phyloP scores from a whole-genome alignment of 1,140 invertebrate species.

The Drosophila sp. region DNA sequence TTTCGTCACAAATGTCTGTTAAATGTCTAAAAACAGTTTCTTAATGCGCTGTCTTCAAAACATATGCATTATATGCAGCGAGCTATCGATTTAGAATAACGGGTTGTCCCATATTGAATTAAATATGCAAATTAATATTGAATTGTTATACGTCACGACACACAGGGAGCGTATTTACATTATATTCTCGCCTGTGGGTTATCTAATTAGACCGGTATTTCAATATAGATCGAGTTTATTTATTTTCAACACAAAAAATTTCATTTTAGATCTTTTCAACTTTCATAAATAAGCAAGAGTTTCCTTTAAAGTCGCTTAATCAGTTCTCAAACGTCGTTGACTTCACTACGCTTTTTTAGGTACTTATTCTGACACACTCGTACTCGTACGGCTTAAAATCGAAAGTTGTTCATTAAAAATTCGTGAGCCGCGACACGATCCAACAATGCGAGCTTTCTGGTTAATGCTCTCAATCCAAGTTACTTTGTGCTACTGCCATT shows the following conservation, averaged over 20 bases:
- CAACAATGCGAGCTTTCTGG: slow-evolving; percentile 58
- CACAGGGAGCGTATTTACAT: background rate
- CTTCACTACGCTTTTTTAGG: slow-evolving; percentile 5
- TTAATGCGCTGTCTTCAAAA: background rate
- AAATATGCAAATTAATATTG: background rate
- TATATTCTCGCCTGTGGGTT: slow-evolving; percentile 5
- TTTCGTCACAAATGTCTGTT: background rate
- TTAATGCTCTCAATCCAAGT: slow-evolving; percentile 56
- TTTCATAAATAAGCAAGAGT: slow-evolving; percentile 62
- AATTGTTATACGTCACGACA: background rate
- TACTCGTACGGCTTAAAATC: slow-evolving; percentile 24
- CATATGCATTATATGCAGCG: slow-evolving; percentile 9
- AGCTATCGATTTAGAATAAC: background rate
- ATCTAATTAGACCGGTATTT: slow-evolving; percentile 35
- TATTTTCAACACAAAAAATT: slow-evolving; percentile 3
- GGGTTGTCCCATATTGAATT: background rate
- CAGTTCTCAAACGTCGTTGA: slow-evolving; percentile 37
- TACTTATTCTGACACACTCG: background rate
- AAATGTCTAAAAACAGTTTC: background rate
- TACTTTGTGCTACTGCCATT: slow-evolving; percentile 61
- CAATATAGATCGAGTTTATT: slow-evolving; percentile 18
- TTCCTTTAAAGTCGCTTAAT: slow-evolving; percentile 51
- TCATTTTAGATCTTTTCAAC: background rate
- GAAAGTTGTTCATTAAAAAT: slow-evolving; percentile 51
- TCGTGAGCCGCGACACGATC: slow-evolving; percentile 31